phyloP scores from a whole-genome alignment of 2,797 vertebrate species.

The Urocyon cinereoargenteus region DNA sequence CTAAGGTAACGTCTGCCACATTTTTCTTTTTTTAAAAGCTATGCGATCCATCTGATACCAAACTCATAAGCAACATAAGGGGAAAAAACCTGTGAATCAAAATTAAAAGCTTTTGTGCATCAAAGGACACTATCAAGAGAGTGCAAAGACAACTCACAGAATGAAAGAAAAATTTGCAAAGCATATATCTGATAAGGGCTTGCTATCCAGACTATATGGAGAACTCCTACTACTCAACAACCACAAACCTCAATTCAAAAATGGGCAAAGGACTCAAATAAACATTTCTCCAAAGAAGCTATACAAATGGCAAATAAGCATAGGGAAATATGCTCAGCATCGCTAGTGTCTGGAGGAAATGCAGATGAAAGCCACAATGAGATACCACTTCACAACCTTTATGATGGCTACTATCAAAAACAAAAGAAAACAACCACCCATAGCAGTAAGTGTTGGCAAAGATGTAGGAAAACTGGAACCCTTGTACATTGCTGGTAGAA shows the following conservation, averaged over 20 bases:
- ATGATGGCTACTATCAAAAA: background rate
- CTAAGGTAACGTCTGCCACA: background rate
- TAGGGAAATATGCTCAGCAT: background rate
- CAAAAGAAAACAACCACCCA: background rate
- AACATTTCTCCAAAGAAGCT: background rate
- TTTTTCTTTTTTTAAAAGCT: background rate
- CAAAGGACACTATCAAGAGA: background rate
- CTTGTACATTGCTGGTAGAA: background rate
- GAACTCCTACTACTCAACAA: background rate
- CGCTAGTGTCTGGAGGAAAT: background rate
- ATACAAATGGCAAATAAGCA: background rate
- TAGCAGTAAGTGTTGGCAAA: background rate
- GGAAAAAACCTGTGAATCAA: background rate
- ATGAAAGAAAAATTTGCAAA: background rate
- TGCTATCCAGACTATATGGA: background rate
- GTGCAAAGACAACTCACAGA: background rate
- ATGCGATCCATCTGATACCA: background rate
- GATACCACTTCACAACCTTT: background rate
- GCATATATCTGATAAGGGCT: background rate
- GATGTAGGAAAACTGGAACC: background rate
- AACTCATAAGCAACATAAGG: background rate
- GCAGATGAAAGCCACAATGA: background rate
- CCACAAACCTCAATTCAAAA: background rate
- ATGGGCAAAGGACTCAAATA: background rate
- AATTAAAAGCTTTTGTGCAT: background rate